phyloP scores from a whole-genome alignment of 1,140 invertebrate genomes.

The Riptortus pedestris region DNA sequence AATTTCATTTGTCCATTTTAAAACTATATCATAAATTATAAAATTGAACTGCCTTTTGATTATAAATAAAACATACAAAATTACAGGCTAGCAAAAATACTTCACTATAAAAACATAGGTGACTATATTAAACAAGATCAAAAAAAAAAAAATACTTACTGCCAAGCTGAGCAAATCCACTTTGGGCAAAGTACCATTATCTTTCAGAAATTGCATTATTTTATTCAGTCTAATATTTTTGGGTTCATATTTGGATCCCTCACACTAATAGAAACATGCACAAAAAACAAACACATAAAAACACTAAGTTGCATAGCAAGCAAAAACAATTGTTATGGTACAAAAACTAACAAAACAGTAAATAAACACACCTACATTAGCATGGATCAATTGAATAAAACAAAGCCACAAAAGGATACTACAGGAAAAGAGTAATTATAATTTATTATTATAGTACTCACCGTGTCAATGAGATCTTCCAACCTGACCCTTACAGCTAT shows the following conservation, averaged over 20 bases:
- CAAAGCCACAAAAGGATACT: no score
- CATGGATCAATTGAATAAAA: no score
- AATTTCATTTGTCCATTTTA: no score
- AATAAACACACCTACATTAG: background rate
- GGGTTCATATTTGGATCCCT: constrained; percentile 9
- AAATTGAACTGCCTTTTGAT: no score
- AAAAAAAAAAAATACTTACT: no score
- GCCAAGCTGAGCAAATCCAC: no score
- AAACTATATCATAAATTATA: no score
- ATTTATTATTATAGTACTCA: constrained; percentile 39
- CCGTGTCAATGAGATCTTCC: constrained; percentile 85
- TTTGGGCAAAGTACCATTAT: background rate
- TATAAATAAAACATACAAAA: no score
- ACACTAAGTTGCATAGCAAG: background rate
- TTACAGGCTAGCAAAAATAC: no score
- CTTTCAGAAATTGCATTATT: background rate
- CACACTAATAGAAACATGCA: constrained; percentile 14
- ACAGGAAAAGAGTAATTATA: no score
- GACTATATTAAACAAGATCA: no score
- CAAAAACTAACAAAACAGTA: background rate
- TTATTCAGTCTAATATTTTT: background rate
- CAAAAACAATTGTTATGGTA: constrained; percentile 2
- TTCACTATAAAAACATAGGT: no score
- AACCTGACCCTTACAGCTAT: constrained; percentile 68
- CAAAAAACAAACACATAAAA: constrained; percentile 8